Evolutionary conservation across 2,888 invertebrate genomes (phyloP).

Genomic region (Drymonia ruficornis): DNA sequence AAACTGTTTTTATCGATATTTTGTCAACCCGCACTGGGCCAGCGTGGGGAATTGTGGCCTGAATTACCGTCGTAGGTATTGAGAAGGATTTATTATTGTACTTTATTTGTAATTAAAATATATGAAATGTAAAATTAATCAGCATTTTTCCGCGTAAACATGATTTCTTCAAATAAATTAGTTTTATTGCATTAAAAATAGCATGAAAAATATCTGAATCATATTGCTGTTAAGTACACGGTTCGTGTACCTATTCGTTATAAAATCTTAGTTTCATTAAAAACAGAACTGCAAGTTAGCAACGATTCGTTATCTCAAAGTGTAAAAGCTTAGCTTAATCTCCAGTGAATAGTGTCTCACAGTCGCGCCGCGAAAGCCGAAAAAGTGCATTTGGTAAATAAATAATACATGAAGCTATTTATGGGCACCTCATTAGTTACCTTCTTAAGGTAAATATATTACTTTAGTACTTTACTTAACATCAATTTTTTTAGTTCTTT

Average conservation of each 20-base stretch:
- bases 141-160: too few species aligned
- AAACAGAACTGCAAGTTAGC: slow-evolving; percentile 38
- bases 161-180: too few species aligned
- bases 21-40: not conserved
- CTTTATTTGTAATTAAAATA: too few species aligned
- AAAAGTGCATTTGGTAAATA: slow-evolving; percentile 73
- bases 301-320: slow-evolving; percentile 47
- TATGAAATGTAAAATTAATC: too few species aligned
- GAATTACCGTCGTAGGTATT: too few species aligned
- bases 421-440: slow-evolving; percentile 66
- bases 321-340: slow-evolving; percentile 59
- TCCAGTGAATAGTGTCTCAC: slow-evolving; percentile 55
- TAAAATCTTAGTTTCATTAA: slow-evolving; percentile 19
- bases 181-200: too few species aligned
- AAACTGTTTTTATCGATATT: not conserved
- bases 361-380: slow-evolving; percentile 60
- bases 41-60: not conserved
- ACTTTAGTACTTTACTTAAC: not conserved
- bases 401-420: slow-evolving; percentile 76
- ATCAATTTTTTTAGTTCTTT: slow-evolving; percentile 11
- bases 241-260: not conserved
- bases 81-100: too few species aligned
- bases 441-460: slow-evolving; percentile 46
- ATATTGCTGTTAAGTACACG: too few species aligned
- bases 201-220: too few species aligned